Evolutionary conservation across 2,113 vertebrate species (phyloP), one percentile per base, ranked within the genome.

Genomic region (Cygnus atratus): DNA sequence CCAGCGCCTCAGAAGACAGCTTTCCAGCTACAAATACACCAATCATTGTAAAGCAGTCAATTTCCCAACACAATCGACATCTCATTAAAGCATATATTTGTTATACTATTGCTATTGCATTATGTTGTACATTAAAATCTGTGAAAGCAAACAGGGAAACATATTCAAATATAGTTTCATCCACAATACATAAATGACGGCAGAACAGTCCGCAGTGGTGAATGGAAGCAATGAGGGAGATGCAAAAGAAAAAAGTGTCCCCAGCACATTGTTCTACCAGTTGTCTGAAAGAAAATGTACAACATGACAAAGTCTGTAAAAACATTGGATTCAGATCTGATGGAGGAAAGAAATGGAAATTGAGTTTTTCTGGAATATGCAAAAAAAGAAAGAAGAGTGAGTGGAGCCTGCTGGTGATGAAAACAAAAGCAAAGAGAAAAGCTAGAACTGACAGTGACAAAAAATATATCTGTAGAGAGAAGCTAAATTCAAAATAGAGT

Each of bases 361-460:
- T 2, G 37, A 58, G n/a, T 5, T 90, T 82, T 93, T 73, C 72
- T 93, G 83, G 52, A 92, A 63, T 48, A 35, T 1, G 9, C 17
- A 35, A 67, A 83, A 73, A n/a, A n/a, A n/a, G n/a, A 24, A 65
- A 41, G 21, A 95, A 61, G 25, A 11, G 7, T 70, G 13, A 65
- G 39, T 61, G 19, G 24, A 85, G 22, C 21, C 43, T 92, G 84
- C 67, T 71, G 50, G 72, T 58, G 71, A 66, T 2, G 15, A 75
- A 86, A 95, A 94, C 16, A 91, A 96, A 59, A 89, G 78, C 55
- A 87, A 94, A 95, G 84, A 65, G 43, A 87, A 67, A 86, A 65
- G n/a, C 11, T 86, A 93, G 89, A 95, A 58, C 37, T 19, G 33
- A 71, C 68, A 84, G 21, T 78, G 65, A n/a, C 35, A 84, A 77